phyloP scores from a whole-genome alignment of 1,140 invertebrate species.

The Stegodyphus dumicola region DNA sequence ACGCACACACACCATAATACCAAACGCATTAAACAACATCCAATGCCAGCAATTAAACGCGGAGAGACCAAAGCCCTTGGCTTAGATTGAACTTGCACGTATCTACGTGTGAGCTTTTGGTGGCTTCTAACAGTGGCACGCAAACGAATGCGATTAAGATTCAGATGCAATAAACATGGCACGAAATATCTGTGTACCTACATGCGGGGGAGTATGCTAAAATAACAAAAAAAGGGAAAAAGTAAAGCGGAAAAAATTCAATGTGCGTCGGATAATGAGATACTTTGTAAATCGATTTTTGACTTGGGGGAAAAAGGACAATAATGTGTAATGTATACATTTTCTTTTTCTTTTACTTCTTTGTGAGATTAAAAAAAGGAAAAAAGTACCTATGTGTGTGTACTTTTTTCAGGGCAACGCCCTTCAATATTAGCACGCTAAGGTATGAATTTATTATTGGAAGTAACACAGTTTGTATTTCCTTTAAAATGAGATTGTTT shows the following conservation, averaged over 20 bases:
- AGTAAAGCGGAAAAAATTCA: conserved; percentile 10
- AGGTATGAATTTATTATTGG: conserved; percentile 10
- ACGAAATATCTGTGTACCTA: conserved; percentile 47
- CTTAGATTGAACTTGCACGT: not conserved
- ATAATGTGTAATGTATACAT: conserved; percentile 56
- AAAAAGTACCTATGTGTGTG: conserved; percentile 36
- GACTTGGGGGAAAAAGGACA: conserved; percentile 3
- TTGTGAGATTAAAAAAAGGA: conserved; percentile 46
- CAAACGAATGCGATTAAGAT: conserved; percentile 45
- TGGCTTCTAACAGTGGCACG: not conserved
- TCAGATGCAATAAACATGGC: conserved; percentile 35
- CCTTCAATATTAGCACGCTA: conserved; percentile 32
- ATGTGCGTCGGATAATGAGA: conserved; percentile 50
- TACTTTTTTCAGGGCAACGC: conserved; percentile 36
- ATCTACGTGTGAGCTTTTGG: conserved; percentile 11
- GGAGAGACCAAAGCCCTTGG: no score
- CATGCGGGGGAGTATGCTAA: conserved; percentile 39
- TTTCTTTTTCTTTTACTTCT: conserved; percentile 31
- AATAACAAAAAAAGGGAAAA: not conserved
- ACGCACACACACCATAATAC: no score
- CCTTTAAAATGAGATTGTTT: no score
- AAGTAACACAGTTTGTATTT: not conserved
- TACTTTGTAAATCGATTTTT: conserved; percentile 57
- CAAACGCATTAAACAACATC: no score
- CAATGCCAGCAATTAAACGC: no score